Evolutionary conservation across 2,797 vertebrate species (phyloP).

Genomic region (Prionace glauca): DNA sequence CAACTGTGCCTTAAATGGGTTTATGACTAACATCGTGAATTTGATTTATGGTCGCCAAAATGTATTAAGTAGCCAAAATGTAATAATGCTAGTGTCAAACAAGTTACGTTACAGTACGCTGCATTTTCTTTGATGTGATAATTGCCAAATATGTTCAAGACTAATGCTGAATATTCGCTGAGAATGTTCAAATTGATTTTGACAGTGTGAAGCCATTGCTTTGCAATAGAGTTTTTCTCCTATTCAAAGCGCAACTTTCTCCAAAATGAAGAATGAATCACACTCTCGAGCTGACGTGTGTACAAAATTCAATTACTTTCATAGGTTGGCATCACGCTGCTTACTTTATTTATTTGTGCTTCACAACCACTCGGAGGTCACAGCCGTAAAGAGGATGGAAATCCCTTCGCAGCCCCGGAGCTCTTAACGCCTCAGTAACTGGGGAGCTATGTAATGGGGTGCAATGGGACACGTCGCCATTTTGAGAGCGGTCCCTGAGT

Average conservation of each 20-base stretch:
- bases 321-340: not conserved
- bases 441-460: not conserved
- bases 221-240: not conserved
- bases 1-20: not conserved
- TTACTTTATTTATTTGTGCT: not conserved
- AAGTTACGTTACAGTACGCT: not conserved
- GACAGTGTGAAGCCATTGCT: not conserved
- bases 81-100: constrained; percentile 1
- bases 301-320: not conserved
- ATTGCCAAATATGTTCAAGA: constrained; percentile 19
- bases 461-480: too few relatives aligned
- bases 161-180: not conserved
- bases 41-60: not conserved
- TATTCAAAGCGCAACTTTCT: constrained; percentile 19
- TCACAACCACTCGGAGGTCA: not conserved
- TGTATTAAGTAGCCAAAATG: not conserved
- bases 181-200: not conserved
- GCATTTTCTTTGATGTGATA: constrained; percentile 18
- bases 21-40: not conserved
- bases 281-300: not conserved
- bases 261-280: constrained; percentile 13
- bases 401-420: not conserved
- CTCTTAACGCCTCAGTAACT: not conserved
- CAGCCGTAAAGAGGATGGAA: not conserved
- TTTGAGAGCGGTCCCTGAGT: not conserved